Conservation (phyloP, 2,888 invertebrate species). For the Leistus spinibarbis region DNA sequence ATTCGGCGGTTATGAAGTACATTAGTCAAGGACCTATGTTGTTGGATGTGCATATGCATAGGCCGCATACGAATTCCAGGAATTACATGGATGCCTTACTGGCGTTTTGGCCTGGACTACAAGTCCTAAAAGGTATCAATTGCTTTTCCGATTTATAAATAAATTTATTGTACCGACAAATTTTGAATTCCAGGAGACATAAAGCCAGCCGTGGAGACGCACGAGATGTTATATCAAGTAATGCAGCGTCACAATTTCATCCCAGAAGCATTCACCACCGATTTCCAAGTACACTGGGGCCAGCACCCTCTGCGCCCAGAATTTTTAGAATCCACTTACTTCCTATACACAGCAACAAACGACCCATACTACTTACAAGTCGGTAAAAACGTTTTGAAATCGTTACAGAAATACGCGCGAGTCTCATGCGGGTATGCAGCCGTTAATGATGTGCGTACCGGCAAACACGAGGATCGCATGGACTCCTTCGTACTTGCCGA, state of each 20-base stretch:
- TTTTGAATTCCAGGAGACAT: conserved; percentile 76
- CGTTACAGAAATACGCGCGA: conserved; percentile 86
- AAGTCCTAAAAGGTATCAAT: conserved; percentile 63
- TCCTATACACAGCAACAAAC: conserved; percentile 91
- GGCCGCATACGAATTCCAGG: conserved; percentile 90
- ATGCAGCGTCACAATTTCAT: conserved; percentile 97
- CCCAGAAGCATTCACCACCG: conserved; percentile 98
- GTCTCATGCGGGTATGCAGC: conserved; percentile 98
- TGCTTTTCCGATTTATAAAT: neutral
- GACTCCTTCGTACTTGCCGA: conserved; percentile 98
- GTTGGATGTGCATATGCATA: conserved; percentile 87
- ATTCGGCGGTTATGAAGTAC: conserved; percentile 96
- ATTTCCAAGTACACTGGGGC: conserved; percentile 97
- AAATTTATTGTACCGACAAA: neutral
- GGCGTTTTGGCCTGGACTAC: conserved; percentile 98
- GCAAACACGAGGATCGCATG: conserved; percentile 94
- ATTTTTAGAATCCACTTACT: conserved; percentile 97
- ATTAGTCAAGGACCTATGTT: conserved; percentile 94
- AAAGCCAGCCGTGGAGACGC: conserved; percentile 97
- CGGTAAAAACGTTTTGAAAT: conserved; percentile 85
- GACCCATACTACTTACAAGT: conserved; percentile 95
- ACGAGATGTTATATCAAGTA: conserved; percentile 98
- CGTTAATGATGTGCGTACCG: conserved; percentile 92
- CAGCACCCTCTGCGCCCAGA: conserved; percentile 97
- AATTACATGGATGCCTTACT: conserved; percentile 97